Base-by-base conservation (phyloP, 1,140 invertebrate species). In the Plectus sambesii region DNA sequence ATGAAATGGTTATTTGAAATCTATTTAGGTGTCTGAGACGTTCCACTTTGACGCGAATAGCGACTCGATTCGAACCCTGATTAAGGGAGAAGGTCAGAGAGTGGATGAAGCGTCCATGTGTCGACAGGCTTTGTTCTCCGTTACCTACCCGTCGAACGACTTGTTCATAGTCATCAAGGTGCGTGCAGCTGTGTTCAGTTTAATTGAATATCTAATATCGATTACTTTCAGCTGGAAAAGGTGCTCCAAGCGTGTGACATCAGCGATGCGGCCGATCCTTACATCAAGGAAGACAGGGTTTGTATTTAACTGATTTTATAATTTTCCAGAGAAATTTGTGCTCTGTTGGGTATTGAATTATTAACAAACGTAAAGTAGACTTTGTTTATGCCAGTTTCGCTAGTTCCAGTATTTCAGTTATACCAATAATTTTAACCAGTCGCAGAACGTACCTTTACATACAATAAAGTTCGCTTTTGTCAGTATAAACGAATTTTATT, bases 31-130 rank as follows among this genome's bases (percentile, higher is more conserved):
- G 12, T 61, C 66, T 5, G 63, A 66, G 51, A 59, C 55, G 12
- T 65, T 66, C 23, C 49, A 68, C 40, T 69, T 66, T 35, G 62
- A 68, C 45, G 42, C 54, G 24, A 62, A 62, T 47, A 20, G 47
- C 8, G 39, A 43, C 2, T 45, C 56, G 25, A 27, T 51, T 12
- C 29, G 44, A 15, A 29, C 51, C n/a, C 22, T 59, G 2, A 41
- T 56, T 27, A 15, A 48, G 15, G 47, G 25, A 9, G 42, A 51
- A 44, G 9, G 44, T 26, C 43, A 24, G 33, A 22, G 42, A 17
- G 54, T 47, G 44, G 44, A 40, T 30, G 2, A 53, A 27, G 33
- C 30, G 15, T 48, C 19, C 22, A 52, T 39, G 45, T 15, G 19
- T 19, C 52, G 46, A 36, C 26, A 49, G 20, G 53, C 33, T 1